Evolutionary conservation across 2,888 invertebrate species (phyloP).

Genomic region (Amphipoea lucens): DNA sequence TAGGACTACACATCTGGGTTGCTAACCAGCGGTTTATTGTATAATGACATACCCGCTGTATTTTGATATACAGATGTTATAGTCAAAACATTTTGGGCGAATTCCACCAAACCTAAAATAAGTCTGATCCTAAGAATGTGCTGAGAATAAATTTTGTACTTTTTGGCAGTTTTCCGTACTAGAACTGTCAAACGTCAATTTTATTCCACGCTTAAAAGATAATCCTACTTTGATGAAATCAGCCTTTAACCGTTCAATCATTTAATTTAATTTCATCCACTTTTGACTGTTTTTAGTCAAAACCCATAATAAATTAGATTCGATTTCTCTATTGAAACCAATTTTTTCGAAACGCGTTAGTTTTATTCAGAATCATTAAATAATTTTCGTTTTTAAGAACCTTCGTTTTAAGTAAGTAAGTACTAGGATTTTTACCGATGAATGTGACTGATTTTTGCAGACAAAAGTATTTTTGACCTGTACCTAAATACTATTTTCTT

Average conservation of each 20-base stretch:
- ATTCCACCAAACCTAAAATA: neutral
- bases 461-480: neutral
- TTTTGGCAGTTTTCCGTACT: neutral
- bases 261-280: too few species aligned
- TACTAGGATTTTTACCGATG: neutral
- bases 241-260: neutral
- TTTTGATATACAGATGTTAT: neutral
- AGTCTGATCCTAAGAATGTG: too few species aligned
- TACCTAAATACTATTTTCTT: too few species aligned
- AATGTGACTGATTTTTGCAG: neutral
- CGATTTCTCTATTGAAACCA: neutral
- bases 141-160: neutral
- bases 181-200: too few species aligned
- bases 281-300: neutral
- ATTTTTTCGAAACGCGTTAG: neutral
- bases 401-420: neutral
- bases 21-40: conserved; percentile 6
- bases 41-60: neutral
- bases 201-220: too few species aligned
- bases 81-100: neutral
- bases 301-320: neutral
- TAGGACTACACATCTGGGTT: conserved; percentile 16
- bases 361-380: neutral
- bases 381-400: neutral
- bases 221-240: too few species aligned